Evolutionary conservation across 2,888 invertebrate genomes (phyloP), one percentile per base, ranked within the genome.

Genomic region (Tridacna gigas): DNA sequence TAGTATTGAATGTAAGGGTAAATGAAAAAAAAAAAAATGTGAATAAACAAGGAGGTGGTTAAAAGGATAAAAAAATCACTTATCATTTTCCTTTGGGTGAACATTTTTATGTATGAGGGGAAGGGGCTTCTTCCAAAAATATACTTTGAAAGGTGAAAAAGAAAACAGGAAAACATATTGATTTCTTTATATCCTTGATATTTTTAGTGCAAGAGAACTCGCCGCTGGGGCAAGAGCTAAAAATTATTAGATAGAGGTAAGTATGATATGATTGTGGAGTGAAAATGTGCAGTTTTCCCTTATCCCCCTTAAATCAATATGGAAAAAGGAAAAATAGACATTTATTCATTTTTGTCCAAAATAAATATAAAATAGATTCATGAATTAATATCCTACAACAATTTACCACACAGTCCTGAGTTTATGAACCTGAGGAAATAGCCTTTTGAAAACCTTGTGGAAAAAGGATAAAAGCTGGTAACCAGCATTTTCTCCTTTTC

Each of bases 221-320:
- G 82, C 79, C 63, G 82, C 84, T 56, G 84, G 84, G 67, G 84
- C 84, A 25, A 48, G 84, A 66, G 84, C 84, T 71, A 84, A 84
- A 82, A 82, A 79, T 76, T 71, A 80, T 71, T 84, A 84, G 77
- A 56, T 20, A 37, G 73, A 74, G 73, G 83, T 80, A 77, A 80
- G 83, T 83, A 83, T 66, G 56, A 26, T 83, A 83, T 66, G 56
- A 26, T 12, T 45, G 22, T 15, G 45, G 47, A 47, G 76, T 48
- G 48, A 7, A 37, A 37, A 12, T 60, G 28, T 74, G 20, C 7
- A 61, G 37, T 7, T 37, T 37, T 37, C 37, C 61, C 61, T 61
- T n/a, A 56, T 56, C 56, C 56, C 56, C 56, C 3, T 56, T 1
- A 56, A 3, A 56, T 37, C 7, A 56, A 56, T 20, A 56, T 20